phyloP scores from a whole-genome alignment of 2,797 vertebrate genomes.

The Muscicapa striata region DNA sequence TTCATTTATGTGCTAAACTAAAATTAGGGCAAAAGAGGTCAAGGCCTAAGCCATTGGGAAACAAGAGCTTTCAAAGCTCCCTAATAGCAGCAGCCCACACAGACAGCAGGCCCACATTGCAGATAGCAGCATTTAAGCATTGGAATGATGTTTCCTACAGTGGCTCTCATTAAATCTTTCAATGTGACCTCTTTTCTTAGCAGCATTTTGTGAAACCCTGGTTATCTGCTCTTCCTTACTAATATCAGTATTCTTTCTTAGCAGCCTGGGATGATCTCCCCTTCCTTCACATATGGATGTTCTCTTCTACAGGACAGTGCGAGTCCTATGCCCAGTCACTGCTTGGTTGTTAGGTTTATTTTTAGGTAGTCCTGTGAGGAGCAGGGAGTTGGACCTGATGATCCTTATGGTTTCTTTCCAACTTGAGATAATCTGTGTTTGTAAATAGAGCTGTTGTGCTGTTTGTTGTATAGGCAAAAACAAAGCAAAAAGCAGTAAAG shows the following conservation, averaged over 20 bases:
- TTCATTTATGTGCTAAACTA: background rate
- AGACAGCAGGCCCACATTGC: background rate
- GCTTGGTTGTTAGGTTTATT: background rate
- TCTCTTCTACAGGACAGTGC: background rate
- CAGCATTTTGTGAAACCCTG: background rate
- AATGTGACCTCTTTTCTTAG: background rate
- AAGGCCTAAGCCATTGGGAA: background rate
- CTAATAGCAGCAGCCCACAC: background rate
- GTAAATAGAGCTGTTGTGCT: background rate
- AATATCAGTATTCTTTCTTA: background rate
- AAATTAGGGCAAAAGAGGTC: background rate
- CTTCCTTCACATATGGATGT: rapidly evolving
- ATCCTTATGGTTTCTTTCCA: background rate
- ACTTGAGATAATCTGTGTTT: background rate
- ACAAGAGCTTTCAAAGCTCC: background rate
- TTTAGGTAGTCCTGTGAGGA: background rate
- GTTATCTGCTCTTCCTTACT: background rate
- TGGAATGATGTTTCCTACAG: background rate
- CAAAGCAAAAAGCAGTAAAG: background rate
- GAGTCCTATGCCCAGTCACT: background rate
- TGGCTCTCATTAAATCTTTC: background rate
- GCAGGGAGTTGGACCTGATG: background rate
- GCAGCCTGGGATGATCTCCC: background rate
- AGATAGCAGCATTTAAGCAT: background rate
- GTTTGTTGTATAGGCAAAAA: background rate